Evolutionary conservation across 2,888 invertebrate genomes (phyloP).

Genomic region (Polymixis lichenea): DNA sequence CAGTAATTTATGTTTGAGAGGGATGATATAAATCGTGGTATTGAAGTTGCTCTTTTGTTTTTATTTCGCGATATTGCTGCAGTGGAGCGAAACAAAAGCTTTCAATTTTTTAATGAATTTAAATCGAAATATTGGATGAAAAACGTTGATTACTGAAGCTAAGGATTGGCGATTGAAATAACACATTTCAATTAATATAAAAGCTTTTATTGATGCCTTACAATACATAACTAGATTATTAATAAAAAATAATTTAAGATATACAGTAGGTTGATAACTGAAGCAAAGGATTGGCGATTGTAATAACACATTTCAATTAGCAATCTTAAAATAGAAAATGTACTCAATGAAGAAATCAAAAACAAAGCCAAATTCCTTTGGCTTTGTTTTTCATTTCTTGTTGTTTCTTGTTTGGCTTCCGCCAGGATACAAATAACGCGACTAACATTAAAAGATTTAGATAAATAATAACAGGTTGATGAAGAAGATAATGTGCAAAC

Average conservation of each 20-base stretch:
- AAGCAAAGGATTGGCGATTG: background rate
- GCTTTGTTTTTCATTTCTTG: no score
- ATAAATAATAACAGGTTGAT: background rate
- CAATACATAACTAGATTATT: no score
- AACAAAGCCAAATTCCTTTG: background rate
- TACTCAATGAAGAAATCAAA: background rate
- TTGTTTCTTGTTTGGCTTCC: no score
- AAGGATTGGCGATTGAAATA: background rate
- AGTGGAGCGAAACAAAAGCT: background rate
- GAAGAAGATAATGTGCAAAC: background rate
- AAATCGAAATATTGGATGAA: background rate
- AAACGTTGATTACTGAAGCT: background rate
- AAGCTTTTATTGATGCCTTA: no score
- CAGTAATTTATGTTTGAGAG: conserved; percentile 46
- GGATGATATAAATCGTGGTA: conserved; percentile 49
- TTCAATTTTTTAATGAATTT: background rate
- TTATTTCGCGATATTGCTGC: conserved; percentile 10
- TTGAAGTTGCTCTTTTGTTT: conserved; percentile 37
- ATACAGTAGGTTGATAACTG: background rate
- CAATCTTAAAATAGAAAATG: background rate
- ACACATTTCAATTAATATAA: no score
- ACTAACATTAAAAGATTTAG: background rate
- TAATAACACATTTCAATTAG: background rate
- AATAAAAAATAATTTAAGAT: no score
- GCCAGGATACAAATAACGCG: background rate